Evolutionary conservation across 2,113 vertebrate genomes (phyloP).

Genomic region (Chaetodon trifascialis): DNA sequence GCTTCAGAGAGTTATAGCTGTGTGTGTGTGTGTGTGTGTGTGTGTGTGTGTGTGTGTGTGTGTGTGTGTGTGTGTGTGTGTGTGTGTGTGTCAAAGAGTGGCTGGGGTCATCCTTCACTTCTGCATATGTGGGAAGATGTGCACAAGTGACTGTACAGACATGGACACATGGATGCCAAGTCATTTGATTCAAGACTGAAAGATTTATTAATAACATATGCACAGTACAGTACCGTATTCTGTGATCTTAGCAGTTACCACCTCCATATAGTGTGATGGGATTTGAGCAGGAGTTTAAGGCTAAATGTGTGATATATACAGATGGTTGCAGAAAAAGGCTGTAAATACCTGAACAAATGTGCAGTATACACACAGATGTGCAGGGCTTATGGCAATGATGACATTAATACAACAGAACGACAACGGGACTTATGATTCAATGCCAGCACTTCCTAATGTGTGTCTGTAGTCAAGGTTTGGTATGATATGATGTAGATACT

Average conservation of each 20-base stretch:
- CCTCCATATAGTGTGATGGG: background rate
- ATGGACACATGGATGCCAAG: background rate
- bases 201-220: background rate
- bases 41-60: constrained; percentile 50
- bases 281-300: background rate
- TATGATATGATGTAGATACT: too few species aligned
- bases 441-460: too few species aligned
- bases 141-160: constrained; percentile 48
- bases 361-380: background rate
- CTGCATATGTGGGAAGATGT: constrained; percentile 62
- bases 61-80: constrained; percentile 33
- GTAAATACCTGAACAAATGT: too few species aligned
- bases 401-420: too few species aligned
- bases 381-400: background rate
- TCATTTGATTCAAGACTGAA: background rate
- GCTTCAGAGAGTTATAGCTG: constrained; percentile 89
- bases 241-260: background rate
- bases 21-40: constrained; percentile 25
- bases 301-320: background rate
- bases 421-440: too few species aligned
- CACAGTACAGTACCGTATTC: background rate
- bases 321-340: too few species aligned
- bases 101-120: constrained; percentile 28
- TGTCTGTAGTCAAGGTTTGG: too few species aligned
- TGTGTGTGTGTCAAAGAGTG: background rate